phyloP scores from a whole-genome alignment of 53 echinoderm and acorn worm species.

The Henricia sp. region DNA sequence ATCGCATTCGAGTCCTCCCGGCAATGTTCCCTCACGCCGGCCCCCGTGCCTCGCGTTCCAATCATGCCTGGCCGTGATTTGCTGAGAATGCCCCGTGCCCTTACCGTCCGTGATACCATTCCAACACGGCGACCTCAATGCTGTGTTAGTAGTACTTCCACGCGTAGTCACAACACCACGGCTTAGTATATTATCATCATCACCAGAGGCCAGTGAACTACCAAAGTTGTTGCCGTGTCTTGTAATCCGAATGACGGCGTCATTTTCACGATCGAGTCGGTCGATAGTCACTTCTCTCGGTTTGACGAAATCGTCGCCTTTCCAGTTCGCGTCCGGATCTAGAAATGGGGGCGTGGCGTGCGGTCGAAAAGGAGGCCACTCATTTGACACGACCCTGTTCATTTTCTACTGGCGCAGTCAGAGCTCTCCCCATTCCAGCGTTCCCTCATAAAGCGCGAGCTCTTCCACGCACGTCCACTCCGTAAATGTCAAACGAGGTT shows the following conservation, averaged over 20 bases:
- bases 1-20: background rate
- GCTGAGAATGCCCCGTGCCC: conserved; percentile 32
- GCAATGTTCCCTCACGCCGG: conserved; percentile 43
- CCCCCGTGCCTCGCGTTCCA: conserved; percentile 47
- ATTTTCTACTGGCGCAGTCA: conserved; percentile 23
- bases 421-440: too few relatives aligned
- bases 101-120: conserved; percentile 22
- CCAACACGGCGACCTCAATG: background rate
- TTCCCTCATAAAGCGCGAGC: too few relatives aligned
- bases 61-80: conserved; percentile 58
- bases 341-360: conserved; percentile 46
- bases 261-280: background rate
- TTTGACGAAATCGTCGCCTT: background rate
- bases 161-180: background rate
- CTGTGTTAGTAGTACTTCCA: background rate
- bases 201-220: background rate
- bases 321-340: conserved; percentile 9
- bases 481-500: conserved; percentile 23
- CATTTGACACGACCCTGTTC: conserved; percentile 31
- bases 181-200: background rate
- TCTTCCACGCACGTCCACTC: too few relatives aligned
- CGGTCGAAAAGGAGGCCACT: conserved; percentile 41
- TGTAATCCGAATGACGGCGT: background rate
- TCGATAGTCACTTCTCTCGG: background rate
- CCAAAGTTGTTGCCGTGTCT: background rate